Conservation (phyloP, 1,140 invertebrate species). For the Aphelenchoides fujianensis region DNA sequence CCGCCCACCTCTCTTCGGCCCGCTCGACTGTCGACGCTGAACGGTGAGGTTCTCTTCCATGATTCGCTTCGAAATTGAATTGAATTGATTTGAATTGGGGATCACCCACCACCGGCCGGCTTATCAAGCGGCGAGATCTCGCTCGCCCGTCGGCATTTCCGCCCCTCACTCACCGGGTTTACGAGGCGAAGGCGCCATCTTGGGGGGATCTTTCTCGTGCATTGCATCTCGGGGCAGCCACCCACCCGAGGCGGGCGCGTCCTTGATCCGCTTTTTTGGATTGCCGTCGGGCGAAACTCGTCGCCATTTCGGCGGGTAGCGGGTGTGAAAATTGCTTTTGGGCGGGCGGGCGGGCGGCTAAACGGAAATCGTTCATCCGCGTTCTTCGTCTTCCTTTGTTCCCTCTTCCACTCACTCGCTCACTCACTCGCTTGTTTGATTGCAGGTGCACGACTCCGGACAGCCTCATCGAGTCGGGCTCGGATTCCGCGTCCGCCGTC, state of each 20-base stretch:
- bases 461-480: constrained; percentile 48
- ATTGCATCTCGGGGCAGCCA: neutral
- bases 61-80: no score
- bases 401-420: no score
- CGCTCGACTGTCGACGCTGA: neutral
- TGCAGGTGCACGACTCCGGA: constrained; percentile 46
- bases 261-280: constrained; percentile 18
- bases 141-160: neutral
- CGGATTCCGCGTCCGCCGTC: constrained; percentile 38
- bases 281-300: neutral
- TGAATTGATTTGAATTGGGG: neutral
- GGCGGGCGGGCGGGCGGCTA: neutral
- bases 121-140: neutral
- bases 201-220: neutral
- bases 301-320: neutral
- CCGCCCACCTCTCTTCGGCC: neutral
- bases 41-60: no score
- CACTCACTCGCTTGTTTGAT: no score
- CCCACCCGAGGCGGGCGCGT: no score
- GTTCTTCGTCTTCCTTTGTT: no score
- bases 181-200: neutral
- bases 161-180: neutral
- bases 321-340: neutral
- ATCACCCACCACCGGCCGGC: neutral
- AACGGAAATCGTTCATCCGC: neutral